A percentile compares a stretch with the other conserved stretches of the same genome.
Conservation (phyloP, 2,113 vertebrate species). For the Thalassarche chlororhynchos region DNA sequence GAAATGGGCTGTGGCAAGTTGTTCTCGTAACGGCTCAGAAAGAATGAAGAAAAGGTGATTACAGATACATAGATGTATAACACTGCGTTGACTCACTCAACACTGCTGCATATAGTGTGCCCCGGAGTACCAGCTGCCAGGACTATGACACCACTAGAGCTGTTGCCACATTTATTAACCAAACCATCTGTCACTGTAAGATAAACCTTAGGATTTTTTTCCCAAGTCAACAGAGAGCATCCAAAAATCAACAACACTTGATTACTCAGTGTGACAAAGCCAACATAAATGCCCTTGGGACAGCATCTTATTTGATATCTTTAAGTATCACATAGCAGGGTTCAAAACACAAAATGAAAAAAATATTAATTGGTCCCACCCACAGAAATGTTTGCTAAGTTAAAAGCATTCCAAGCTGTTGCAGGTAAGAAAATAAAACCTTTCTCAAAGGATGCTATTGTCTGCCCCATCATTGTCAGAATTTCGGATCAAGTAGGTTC, state of each 20-base stretch:
- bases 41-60: neutral
- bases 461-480: neutral
- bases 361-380: neutral
- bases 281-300: neutral
- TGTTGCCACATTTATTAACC: neutral
- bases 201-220: neutral
- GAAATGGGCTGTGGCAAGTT: neutral
- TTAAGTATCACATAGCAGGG: neutral
- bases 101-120: neutral
- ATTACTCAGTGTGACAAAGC: neutral
- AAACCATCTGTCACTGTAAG: constrained; percentile 38
- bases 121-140: neutral
- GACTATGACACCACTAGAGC: neutral
- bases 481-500: neutral
- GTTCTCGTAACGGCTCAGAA: neutral
- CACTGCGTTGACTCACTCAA: neutral
- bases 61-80: neutral
- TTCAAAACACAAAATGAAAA: neutral
- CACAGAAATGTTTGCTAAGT: neutral
- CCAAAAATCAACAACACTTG: constrained; percentile 19
- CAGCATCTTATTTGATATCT: neutral
- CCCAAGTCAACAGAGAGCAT: neutral
- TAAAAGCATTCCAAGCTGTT: neutral
- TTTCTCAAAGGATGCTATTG: neutral
- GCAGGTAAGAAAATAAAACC: neutral